Evolutionary conservation across 2,113 vertebrate species (phyloP).

Genomic region (Zapus hudsonius): DNA sequence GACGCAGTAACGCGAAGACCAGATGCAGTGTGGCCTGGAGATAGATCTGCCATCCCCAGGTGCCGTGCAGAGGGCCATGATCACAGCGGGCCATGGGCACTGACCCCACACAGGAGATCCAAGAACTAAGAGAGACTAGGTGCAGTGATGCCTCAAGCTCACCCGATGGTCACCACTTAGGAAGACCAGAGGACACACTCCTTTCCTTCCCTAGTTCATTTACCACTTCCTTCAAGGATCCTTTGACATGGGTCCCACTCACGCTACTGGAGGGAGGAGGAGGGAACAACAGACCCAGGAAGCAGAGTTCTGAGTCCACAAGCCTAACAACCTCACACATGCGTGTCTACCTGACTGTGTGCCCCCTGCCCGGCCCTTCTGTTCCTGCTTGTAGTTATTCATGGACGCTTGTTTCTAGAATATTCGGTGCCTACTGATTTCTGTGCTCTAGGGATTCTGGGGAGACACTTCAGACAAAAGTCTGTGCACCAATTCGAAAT

Average conservation of each 20-base stretch:
- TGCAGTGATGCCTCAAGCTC: constrained; percentile 71
- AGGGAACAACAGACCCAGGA: neutral
- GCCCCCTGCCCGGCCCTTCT: neutral
- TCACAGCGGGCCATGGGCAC: neutral
- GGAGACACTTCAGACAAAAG: neutral
- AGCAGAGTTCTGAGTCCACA: constrained; percentile 29
- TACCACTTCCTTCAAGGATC: neutral
- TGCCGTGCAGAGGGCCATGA: neutral
- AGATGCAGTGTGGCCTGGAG: neutral
- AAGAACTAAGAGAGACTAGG: constrained; percentile 62
- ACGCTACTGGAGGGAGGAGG: neutral
- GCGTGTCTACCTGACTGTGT: neutral
- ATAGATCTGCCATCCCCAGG: neutral
- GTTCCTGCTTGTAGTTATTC: constrained; percentile 32
- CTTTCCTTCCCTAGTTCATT: constrained; percentile 46
- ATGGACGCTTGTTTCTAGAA: neutral
- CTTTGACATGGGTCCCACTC: neutral
- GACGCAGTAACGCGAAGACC: constrained; percentile 27
- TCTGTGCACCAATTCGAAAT: neutral
- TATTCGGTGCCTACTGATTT: neutral
- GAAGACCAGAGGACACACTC: constrained; percentile 66
- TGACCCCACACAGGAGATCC: neutral
- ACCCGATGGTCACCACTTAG: constrained; percentile 62
- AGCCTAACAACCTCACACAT: neutral
- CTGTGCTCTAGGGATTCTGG: neutral